Evolutionary conservation across 1,140 invertebrate species (phyloP).

Genomic region (Helicoverpa armigera): DNA sequence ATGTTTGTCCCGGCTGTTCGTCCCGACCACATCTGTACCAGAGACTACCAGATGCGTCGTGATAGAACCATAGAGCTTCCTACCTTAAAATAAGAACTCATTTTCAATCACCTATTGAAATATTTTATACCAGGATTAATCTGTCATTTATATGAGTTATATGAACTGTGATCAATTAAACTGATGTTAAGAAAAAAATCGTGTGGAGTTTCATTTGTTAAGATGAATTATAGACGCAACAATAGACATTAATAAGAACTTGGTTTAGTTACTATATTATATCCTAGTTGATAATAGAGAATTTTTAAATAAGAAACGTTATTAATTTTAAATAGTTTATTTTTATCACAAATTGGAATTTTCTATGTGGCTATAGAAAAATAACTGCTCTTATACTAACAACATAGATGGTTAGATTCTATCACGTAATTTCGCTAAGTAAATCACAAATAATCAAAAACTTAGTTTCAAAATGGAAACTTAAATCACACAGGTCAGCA

Average conservation of each 20-base stretch:
- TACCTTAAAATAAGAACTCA: no score
- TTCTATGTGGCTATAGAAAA: slow-evolving; percentile 62
- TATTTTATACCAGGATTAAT: background rate
- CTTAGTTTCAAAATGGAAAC: no score
- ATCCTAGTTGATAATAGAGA: no score
- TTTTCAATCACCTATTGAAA: background rate
- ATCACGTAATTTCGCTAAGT: background rate
- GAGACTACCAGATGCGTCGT: slow-evolving; percentile 67
- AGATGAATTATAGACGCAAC: background rate
- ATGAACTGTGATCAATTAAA: slow-evolving; percentile 11
- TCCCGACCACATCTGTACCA: slow-evolving; percentile 78
- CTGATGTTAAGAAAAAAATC: background rate
- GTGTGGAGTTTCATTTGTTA: background rate
- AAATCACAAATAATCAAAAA: no score
- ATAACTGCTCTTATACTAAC: slow-evolving; percentile 50
- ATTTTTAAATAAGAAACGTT: background rate
- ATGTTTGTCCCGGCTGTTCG: slow-evolving; percentile 98
- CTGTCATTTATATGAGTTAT: background rate
- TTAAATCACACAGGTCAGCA: no score
- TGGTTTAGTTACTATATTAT: no score
- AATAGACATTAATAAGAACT: no score
- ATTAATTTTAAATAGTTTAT: slow-evolving; percentile 58
- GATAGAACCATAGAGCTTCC: slow-evolving; percentile 6
- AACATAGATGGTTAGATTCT: background rate
- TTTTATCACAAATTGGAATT: slow-evolving; percentile 67